Evolutionary conservation across 2,888 invertebrate genomes (phyloP), one percentile per base, ranked within the genome.

Genomic region (Limnephilus rhombicus): DNA sequence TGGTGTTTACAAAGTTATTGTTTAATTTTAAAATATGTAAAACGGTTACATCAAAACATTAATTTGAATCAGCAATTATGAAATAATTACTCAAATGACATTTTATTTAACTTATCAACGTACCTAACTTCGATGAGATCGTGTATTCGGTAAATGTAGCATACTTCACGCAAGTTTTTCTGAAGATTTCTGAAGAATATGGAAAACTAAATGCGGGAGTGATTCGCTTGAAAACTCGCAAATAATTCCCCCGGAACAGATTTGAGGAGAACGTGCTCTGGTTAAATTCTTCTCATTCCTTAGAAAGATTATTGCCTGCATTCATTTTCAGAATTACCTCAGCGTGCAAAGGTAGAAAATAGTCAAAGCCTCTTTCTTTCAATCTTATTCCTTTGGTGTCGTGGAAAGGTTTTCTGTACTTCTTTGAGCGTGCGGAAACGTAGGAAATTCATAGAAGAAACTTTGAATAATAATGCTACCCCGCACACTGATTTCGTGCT

Each of bases 381-480:
- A 68, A 83, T 83, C 83, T 83, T 34, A 34, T 83, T 83, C 31
- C 83, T 83, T 83, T 83, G 83, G 83, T 24, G 83, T 83, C 41
- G 13, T 18, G 18, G 18, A 83, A 41, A 68, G 68, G 68, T 68
- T 31, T 24, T 83, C 83, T 83, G 24, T 34, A 83, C 41, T 83
- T n/a, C 83, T 83, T 41, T 18, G 83, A 83, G 18, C 41, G 68
- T 68, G 9, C 68, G 68, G 68, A 68, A 68, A 68, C 68, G 68
- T 68, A 68, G 68, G 9, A 68, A 68, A 68, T 68, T n/a, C 68
- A 68, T 68, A 68, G 68, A 68, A 68, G 68, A 68, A 68, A 68
- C 68, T 68, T n/a, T 68, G 24, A 68, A 68, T 68, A n/a, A 68
- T 68, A 68, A 68, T 68, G 1, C 68, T n/a, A 24, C 68, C 68